phyloP scores from a whole-genome alignment of 2,113 vertebrate species.

The Dermatemys mawii region DNA sequence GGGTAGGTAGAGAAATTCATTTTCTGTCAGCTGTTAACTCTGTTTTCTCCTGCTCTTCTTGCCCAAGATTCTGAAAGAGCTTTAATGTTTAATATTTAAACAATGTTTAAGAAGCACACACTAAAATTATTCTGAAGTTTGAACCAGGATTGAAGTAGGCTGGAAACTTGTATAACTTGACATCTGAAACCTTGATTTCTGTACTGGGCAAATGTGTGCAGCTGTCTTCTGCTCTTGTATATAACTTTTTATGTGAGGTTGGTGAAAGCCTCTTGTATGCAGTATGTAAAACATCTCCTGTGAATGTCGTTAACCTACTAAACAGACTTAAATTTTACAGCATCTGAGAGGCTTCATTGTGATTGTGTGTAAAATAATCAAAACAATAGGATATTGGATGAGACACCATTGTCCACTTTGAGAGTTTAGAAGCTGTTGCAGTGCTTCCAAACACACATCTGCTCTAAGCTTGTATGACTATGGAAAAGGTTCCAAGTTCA shows the following conservation, averaged over 20 bases:
- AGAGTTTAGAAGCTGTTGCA: neutral
- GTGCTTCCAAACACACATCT: neutral
- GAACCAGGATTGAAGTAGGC: slow-evolving; percentile 64
- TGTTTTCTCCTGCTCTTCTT: neutral
- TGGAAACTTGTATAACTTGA: slow-evolving; percentile 26
- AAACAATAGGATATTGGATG: neutral
- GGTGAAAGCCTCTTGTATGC: neutral
- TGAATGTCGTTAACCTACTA: neutral
- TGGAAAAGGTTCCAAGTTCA: neutral
- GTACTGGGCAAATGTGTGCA: neutral
- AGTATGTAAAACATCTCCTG: neutral
- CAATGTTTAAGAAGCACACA: slow-evolving; percentile 67
- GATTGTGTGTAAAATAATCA: neutral
- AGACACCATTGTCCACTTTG: neutral
- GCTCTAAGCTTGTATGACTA: neutral
- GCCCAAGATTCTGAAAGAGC: slow-evolving; percentile 49
- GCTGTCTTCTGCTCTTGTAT: neutral
- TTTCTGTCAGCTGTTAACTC: neutral
- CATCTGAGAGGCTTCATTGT: neutral
- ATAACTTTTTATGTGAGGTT: neutral
- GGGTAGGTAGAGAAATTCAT: neutral
- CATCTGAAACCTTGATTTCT: neutral
- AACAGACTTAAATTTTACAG: neutral
- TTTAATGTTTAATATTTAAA: slow-evolving; percentile 72
- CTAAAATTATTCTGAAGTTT: slow-evolving; percentile 61